A percentile compares a stretch with the other conserved stretches of the same genome.
These are phyloP conservation scores for Acanthurus lineatus DNA, from an alignment of 2,797 vertebrate species.

Conservation along the genomic window DNA sequence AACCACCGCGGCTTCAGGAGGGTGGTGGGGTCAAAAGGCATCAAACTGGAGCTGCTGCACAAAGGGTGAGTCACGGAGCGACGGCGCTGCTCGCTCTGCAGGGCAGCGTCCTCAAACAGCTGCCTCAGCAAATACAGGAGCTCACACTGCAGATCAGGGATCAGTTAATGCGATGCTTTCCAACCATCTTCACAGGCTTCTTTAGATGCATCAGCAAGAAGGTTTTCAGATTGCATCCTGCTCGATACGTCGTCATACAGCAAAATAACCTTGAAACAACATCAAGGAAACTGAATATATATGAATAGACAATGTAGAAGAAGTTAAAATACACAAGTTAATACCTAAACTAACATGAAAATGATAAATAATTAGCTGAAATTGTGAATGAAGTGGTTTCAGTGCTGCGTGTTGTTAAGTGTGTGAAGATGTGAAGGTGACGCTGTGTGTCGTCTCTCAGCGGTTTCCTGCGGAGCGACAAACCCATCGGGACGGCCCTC, in stretches of 20 bases:
- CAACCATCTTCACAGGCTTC: neutral
- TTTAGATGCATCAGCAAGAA: neutral
- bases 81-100: neutral
- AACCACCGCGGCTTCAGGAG: conserved; percentile 94
- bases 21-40: conserved; percentile 91
- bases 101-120: neutral
- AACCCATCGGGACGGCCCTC: conserved; percentile 91
- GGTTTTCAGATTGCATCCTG: neutral
- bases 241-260: neutral
- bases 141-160: neutral
- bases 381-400: too few relatives aligned
- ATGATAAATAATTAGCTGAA: too few relatives aligned
- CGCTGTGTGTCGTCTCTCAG: conserved; percentile 59
- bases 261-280: too few relatives aligned
- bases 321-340: too few relatives aligned
- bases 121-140: too few relatives aligned
- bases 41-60: conserved; percentile 97
- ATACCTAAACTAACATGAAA: too few relatives aligned
- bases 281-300: too few relatives aligned
- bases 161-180: neutral
- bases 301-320: too few relatives aligned
- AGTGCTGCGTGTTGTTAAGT: neutral
- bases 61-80: conserved; percentile 89
- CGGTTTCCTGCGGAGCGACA: conserved; percentile 93
- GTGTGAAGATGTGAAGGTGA: neutral